A percentile compares a stretch with the other conserved stretches of the same genome.
Conservation (phyloP, 2,888 invertebrate genomes). For the Volucella inanis region DNA sequence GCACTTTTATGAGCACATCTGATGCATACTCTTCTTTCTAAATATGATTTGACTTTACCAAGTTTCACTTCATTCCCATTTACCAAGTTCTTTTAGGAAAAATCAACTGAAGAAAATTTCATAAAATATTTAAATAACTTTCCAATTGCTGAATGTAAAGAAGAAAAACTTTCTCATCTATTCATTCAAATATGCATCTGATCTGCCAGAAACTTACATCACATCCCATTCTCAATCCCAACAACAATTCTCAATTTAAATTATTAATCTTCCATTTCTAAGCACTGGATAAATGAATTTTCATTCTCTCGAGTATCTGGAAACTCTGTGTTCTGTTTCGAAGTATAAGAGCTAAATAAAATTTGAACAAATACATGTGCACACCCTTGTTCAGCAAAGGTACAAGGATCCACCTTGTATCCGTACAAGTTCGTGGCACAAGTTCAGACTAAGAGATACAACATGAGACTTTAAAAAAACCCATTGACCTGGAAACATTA, state of each 20-base stretch:
- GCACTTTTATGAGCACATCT: too few species aligned
- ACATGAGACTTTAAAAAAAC: constrained; percentile 70
- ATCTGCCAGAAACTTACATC: constrained; percentile 46
- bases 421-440: constrained; percentile 66
- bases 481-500: constrained; percentile 75
- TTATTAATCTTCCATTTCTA: constrained; percentile 70
- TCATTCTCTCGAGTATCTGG: constrained; percentile 33
- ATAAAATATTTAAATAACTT: constrained; percentile 51
- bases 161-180: constrained; percentile 23
- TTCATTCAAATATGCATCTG: constrained; percentile 7
- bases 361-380: constrained; percentile 55
- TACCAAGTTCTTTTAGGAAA: neutral
- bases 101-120: constrained; percentile 16
- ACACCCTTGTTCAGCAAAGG: constrained; percentile 52
- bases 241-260: constrained; percentile 52
- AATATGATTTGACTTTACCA: too few species aligned
- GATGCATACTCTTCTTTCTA: neutral
- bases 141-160: constrained; percentile 21
- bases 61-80: too few species aligned
- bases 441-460: constrained; percentile 72
- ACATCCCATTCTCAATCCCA: neutral
- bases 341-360: constrained; percentile 24
- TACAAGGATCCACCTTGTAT: constrained; percentile 20
- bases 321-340: too few species aligned
- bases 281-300: constrained; percentile 53